Evolutionary conservation across 30 jellyfish, hydroid and myxozoan genomes (phyloP), one percentile per base, ranked within the genome.

Genomic region (Aurelia aurita): DNA sequence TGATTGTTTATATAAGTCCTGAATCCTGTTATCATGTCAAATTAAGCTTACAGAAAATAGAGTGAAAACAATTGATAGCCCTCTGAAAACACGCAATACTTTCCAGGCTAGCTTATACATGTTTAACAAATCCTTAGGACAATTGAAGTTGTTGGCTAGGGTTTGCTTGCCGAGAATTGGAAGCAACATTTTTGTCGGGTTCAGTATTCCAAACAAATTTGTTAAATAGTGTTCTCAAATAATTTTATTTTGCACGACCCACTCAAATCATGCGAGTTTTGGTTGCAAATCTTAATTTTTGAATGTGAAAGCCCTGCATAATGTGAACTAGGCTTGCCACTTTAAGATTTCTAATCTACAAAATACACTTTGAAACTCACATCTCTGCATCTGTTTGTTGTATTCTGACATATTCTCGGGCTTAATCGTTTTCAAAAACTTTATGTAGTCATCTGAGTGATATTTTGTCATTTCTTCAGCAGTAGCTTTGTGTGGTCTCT

Each of bases 371-470:
- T 0, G 29, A n/a, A 31, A 88, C 98, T 81, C 71, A 93, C 98
- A 93, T 55, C 98, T 39, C 67, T 93, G 98, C 98, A 93, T 93
- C 72, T 93, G 98, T 68, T 93, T 93, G 84, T 93, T 93, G 58
- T 74, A 93, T 72, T 93, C 98, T 58, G 98, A 93, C 80, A 96
- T 93, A 65, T 93, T 93, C 74, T 93, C 98, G 3, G 98, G 96
- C 55, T 88, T 76, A n/a, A 90, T 91, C 13, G 97, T 83, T 39
- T 88, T 89, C 26, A 95, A 58, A 87, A 95, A 95, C 57, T 95
- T 90, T 26, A 95, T 90, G 88, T 95, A 95, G 43, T 95, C 98
- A 87, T 95, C 99, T 44, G 99, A 95, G 87, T 95, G 99, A 58
- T 90, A 95, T 47, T 87, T 91, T 54, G 97, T 95, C 97, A 95